phyloP scores from a whole-genome alignment of 35 echinoderm and acorn worm species.

The Apostichopus parvimensis region DNA sequence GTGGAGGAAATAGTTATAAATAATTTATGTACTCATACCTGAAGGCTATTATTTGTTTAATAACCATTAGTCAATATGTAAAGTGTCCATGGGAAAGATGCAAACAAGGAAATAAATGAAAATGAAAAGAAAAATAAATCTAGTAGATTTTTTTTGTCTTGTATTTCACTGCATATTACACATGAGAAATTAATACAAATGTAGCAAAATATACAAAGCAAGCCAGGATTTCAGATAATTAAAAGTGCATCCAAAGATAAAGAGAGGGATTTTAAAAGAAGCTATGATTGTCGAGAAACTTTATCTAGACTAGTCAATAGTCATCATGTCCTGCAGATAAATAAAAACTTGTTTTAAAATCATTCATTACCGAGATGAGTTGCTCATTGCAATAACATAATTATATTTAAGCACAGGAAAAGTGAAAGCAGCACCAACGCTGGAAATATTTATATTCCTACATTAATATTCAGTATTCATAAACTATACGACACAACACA shows the following conservation, averaged over 20 bases:
- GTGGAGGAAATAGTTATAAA: too few relatives aligned
- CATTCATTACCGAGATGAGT: neutral
- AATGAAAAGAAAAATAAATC: neutral
- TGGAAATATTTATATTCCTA: neutral
- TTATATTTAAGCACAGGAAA: neutral
- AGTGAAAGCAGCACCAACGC: neutral
- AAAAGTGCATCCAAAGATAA: slow-evolving; percentile 17
- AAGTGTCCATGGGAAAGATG: neutral
- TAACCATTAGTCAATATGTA: neutral
- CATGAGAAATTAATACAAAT: slow-evolving; percentile 8
- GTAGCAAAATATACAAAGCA: slow-evolving; percentile 31
- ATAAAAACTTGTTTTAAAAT: neutral
- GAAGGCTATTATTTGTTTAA: neutral
- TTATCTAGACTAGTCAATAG: neutral
- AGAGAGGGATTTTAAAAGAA: slow-evolving; percentile 3
- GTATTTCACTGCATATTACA: slow-evolving; percentile 48
- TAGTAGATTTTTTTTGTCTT: neutral
- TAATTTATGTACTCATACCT: neutral
- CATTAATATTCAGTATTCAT: neutral
- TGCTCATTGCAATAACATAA: neutral
- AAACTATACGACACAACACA: neutral
- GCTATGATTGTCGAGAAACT: neutral
- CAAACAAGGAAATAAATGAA: neutral
- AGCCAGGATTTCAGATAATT: slow-evolving; percentile 25
- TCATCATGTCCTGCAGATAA: neutral